A percentile compares a stretch with the other conserved stretches of the same genome.
Conservation (phyloP, 2,797 vertebrate species). For the Hippocampus kuda region DNA sequence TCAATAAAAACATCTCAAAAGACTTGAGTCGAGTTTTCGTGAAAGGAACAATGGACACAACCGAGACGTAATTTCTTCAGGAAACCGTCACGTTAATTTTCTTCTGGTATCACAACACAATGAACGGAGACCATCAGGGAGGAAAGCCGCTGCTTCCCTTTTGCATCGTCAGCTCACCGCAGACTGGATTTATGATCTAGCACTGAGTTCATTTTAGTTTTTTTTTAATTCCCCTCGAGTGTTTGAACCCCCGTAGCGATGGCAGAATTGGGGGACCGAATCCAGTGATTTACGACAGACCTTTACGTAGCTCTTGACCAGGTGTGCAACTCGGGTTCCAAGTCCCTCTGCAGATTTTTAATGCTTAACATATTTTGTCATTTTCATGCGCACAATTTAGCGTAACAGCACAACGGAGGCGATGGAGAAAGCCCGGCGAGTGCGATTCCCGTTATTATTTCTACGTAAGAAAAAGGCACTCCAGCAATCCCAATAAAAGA, state of each 20-base stretch:
- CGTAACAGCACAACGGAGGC: neutral
- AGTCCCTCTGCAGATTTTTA: neutral
- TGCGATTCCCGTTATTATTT: neutral
- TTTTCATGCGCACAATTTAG: neutral
- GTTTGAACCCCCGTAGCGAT: constrained; percentile 5
- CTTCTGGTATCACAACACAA: no score
- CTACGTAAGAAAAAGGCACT: neutral
- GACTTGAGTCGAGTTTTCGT: neutral
- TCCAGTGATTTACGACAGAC: constrained; percentile 5
- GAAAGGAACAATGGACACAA: neutral
- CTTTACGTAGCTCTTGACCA: neutral
- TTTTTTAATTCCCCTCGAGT: constrained; percentile 1
- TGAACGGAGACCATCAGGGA: neutral
- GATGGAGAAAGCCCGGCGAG: no score
- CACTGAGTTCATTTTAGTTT: constrained; percentile 7
- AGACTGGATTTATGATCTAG: constrained; percentile 12
- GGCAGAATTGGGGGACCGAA: constrained; percentile 2
- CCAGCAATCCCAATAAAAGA: neutral
- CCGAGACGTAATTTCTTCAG: neutral
- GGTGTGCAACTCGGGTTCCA: neutral
- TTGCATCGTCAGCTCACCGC: constrained; percentile 3
- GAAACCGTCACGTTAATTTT: neutral
- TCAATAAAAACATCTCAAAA: constrained; percentile 14
- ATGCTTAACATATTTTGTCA: neutral
- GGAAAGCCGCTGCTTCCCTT: neutral